Percentiles rank a stretch among this genome's conserved stretches.
These are phyloP conservation scores for Myotis yumanensis DNA, from an alignment of 2,113 vertebrate species.

Conservation along the genomic window DNA sequence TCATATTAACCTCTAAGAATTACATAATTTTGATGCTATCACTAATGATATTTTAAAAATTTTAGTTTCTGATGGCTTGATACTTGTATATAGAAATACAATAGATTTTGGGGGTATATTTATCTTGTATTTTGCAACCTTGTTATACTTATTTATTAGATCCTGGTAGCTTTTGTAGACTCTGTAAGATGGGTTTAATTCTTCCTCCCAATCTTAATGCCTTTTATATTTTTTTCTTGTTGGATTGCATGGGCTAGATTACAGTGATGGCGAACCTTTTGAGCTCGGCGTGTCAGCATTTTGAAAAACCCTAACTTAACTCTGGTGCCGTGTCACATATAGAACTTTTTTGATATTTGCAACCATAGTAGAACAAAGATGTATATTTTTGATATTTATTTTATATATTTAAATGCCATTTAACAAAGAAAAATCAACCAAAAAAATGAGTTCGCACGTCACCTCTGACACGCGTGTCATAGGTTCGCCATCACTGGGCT, in stretches of 20 bases:
- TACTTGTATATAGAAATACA: not conserved
- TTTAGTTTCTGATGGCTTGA: not conserved
- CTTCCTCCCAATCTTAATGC: not conserved
- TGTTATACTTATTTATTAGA: not conserved
- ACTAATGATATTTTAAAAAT: not conserved
- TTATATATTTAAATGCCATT: no score
- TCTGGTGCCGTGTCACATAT: no score
- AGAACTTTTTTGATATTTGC: no score
- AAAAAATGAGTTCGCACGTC: no score
- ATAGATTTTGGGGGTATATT: not conserved
- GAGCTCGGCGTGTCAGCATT: no score
- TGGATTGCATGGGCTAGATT: not conserved
- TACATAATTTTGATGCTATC: slow-evolving; percentile 1
- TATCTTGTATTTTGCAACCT: not conserved
- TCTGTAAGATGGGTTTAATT: not conserved
- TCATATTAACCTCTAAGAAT: not conserved
- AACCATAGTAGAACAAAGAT: no score
- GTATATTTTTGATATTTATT: no score
- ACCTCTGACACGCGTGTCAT: no score
- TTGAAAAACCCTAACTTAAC: no score
- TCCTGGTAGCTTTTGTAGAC: not conserved
- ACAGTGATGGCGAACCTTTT: no score
- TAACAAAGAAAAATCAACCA: no score
- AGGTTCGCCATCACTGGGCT: not conserved
- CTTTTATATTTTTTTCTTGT: not conserved